Conservation (phyloP, 2,888 invertebrate genomes). For the Hyposoter didymator region DNA sequence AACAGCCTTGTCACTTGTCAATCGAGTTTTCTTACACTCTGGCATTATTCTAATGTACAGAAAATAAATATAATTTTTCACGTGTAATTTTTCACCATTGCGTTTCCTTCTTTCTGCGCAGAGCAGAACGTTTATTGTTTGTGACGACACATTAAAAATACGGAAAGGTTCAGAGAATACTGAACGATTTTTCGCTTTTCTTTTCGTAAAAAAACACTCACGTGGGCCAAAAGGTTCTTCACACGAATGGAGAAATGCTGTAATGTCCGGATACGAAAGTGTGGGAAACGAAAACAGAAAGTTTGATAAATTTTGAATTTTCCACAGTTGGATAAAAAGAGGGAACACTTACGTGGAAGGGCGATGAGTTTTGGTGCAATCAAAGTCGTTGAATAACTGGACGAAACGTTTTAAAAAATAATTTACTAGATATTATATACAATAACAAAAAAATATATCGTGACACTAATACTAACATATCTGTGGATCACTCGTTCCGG, state of each 20-base stretch:
- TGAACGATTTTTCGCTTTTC: neutral
- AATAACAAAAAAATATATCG: constrained; percentile 30
- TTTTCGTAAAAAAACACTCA: neutral
- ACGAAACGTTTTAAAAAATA: constrained; percentile 42
- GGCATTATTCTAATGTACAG: constrained; percentile 70
- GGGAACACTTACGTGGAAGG: too few relatives aligned
- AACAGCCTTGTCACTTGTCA: constrained; percentile 56
- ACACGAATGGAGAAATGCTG: neutral
- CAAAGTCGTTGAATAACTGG: constrained; percentile 1
- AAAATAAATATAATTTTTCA: constrained; percentile 73
- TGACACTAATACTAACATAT: constrained; percentile 27
- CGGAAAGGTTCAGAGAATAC: too few relatives aligned
- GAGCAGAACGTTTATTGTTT: too few relatives aligned
- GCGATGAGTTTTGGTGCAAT: neutral
- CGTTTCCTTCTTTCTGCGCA: constrained; percentile 8
- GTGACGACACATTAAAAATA: too few relatives aligned
- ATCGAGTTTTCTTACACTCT: constrained; percentile 70
- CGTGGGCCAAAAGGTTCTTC: neutral
- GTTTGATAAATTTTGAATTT: too few relatives aligned
- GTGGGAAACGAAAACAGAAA: too few relatives aligned
- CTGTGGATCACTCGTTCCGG: neutral
- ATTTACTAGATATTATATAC: constrained; percentile 51
- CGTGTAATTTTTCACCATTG: constrained; percentile 26
- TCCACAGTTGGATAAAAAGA: too few relatives aligned
- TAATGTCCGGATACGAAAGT: neutral